Base-by-base conservation (phyloP, 2,797 vertebrate species). In the Kryptopterus vitreolus region DNA sequence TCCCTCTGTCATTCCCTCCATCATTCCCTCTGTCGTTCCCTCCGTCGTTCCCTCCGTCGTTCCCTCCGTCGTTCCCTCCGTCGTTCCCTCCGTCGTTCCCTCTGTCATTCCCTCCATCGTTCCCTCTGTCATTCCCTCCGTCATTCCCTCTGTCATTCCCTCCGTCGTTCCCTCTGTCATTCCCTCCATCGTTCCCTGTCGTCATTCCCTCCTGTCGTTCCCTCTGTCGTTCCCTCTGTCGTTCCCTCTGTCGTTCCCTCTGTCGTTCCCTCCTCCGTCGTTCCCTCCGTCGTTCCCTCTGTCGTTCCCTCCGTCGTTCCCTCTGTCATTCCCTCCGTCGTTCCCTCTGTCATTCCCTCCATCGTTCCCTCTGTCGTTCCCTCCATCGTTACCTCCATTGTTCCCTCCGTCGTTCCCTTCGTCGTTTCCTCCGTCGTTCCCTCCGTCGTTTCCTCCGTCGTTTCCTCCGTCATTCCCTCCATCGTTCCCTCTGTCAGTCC, bases 61-160 rank as follows among this genome's bases (percentile, higher is more conserved):
- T n/a, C n/a, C n/a, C n/a, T 85, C 80, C 65, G 12, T 43, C 77
- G 79, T 78, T 81, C 84, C 73, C 57, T 22, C 22, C 2, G 29
- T 31, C 66, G 11, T 4, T 57, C 22, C 71, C 53, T 55, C 77
- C 79, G 78, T 79, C 85, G n/a, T n/a, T 66, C 24, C 48, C 20
- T 6, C 43, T 53, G 29, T 46, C 5, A 1, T 9, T 70, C 3
- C 15, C 18, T 33, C 69, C 20, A n/a, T n/a, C n/a, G n/a, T 53
- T 20, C 10, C 18, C 48, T 52, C 20, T 55, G 43, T 78, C 33
- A 15, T 5, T n/a, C n/a, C n/a, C n/a, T n/a, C 6, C 6, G 38
- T 43, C 77, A 78, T 78, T 81, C 84, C 73, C 57, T 22, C 22
- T 1, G 29, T 31, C 66, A 7, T 4, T 57, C 22, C 71, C 53